Percentiles rank a stretch among this genome's conserved stretches.
Evolutionary conservation across 37 sponge, comb jelly and placozoan genomes (phyloP).

Genomic region (Cladorhizidae sp.): DNA sequence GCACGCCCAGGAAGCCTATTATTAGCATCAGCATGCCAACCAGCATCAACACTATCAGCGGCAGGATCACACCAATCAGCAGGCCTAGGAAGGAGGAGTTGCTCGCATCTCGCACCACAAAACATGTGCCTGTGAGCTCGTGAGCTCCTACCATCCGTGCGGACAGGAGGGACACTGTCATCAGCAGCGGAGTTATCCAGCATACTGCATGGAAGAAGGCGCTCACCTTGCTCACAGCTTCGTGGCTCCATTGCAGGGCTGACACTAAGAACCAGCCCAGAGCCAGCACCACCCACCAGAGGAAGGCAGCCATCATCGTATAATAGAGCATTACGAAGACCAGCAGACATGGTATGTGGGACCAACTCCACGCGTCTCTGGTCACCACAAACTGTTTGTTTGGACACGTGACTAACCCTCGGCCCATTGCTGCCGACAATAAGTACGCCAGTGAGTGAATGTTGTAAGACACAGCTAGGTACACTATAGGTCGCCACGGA

Average conservation of each 20-base stretch:
- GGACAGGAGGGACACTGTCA: conserved; percentile 61
- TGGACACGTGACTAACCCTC: conserved; percentile 57
- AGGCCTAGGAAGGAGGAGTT: conserved; percentile 40
- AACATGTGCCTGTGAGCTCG: conserved; percentile 78
- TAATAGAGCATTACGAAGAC: conserved; percentile 71
- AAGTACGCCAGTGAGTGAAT: conserved; percentile 75
- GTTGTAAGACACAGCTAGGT: conserved; percentile 71
- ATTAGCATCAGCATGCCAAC: conserved; percentile 53
- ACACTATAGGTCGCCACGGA: conserved; percentile 92
- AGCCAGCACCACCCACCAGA: conserved; percentile 91
- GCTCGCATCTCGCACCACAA: conserved; percentile 52
- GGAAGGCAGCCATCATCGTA: conserved; percentile 73
- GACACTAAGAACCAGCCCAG: conserved; percentile 90
- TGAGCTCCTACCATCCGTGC: conserved; percentile 65
- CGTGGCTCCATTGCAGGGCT: conserved; percentile 85
- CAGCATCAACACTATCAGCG: conserved; percentile 45
- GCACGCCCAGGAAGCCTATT: conserved; percentile 59
- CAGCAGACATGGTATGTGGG: conserved; percentile 65
- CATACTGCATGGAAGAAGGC: conserved; percentile 76
- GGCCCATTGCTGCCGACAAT: conserved; percentile 58
- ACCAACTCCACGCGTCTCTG: conserved; percentile 50
- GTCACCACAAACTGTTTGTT: conserved; percentile 31
- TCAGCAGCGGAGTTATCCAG: conserved; percentile 77
- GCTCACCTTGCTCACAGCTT: conserved; percentile 71
- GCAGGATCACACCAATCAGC: conserved; percentile 76